Evolutionary conservation across 1,140 invertebrate genomes (phyloP).

Genomic region (Drosophila malerkotliana): DNA sequence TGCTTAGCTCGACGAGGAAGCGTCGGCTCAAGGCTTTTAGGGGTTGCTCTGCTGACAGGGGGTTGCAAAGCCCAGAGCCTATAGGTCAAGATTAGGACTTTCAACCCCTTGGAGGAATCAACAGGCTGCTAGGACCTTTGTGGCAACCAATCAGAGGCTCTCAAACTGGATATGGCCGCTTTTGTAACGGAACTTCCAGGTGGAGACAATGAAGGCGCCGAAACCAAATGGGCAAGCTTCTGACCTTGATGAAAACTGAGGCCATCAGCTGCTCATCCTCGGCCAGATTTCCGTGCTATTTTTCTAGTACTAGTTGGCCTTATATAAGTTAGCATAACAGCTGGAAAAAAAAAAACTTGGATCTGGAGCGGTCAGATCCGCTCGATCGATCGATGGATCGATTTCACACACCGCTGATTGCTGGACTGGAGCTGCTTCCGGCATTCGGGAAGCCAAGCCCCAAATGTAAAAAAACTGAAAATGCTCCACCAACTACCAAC

Average conservation of each 20-base stretch:
- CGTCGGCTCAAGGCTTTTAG: slow-evolving; percentile 2
- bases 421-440: slow-evolving; percentile 58
- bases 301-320: not conserved
- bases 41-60: slow-evolving; percentile 41
- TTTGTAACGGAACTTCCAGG: slow-evolving; percentile 41
- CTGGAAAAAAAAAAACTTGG: not conserved
- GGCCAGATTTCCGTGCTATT: not conserved
- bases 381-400: slow-evolving; percentile 39
- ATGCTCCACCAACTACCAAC: slow-evolving; percentile 27
- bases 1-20: slow-evolving; percentile 46
- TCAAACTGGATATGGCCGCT: slow-evolving; percentile 34
- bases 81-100: slow-evolving; percentile 51
- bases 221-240: slow-evolving; percentile 45
- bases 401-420: slow-evolving; percentile 77
- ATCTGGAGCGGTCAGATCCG: slow-evolving; percentile 45
- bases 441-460: slow-evolving; percentile 61
- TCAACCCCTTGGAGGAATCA: slow-evolving; percentile 39
- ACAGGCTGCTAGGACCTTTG: slow-evolving; percentile 31
- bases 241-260: slow-evolving; percentile 45
- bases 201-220: slow-evolving; percentile 21
- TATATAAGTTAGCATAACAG: slow-evolving; percentile 30
- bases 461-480: slow-evolving; percentile 3
- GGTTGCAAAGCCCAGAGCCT: slow-evolving; percentile 41
- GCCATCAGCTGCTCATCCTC: slow-evolving; percentile 33
- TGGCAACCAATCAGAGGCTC: slow-evolving; percentile 50